phyloP scores from a whole-genome alignment of 2,113 vertebrate species.

The Nesogale talazaci region DNA sequence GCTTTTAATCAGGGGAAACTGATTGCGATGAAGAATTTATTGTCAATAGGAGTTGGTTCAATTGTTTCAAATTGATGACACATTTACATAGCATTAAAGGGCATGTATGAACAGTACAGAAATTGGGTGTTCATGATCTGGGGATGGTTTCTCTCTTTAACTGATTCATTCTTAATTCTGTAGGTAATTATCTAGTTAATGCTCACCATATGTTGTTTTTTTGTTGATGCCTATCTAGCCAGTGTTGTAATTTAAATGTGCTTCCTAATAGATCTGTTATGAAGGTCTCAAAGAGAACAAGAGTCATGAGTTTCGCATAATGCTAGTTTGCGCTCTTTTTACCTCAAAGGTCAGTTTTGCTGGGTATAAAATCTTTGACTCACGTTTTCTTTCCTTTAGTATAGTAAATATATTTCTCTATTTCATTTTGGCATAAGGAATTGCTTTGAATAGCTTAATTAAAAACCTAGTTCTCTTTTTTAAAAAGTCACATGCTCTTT shows the following conservation, averaged over 20 bases:
- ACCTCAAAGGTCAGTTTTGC: not conserved
- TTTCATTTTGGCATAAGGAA: constrained; percentile 14
- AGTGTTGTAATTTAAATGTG: not conserved
- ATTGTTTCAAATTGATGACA: too few relatives aligned
- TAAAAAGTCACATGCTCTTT: constrained; percentile 5
- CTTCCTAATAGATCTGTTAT: not conserved
- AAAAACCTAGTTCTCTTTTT: constrained; percentile 31
- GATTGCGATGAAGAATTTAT: too few relatives aligned
- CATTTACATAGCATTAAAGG: too few relatives aligned
- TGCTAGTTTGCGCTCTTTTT: not conserved
- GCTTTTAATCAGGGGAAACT: too few relatives aligned
- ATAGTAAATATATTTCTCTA: constrained; percentile 14
- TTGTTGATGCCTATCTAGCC: not conserved
- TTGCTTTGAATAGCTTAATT: constrained; percentile 15
- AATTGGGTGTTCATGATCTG: too few relatives aligned
- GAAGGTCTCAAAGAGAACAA: not conserved
- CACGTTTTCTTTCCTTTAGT: constrained; percentile 7
- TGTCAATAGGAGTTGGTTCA: too few relatives aligned
- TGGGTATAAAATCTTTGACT: constrained; percentile 51
- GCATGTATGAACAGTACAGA: too few relatives aligned
- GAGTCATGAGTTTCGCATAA: not conserved
- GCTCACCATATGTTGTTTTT: not conserved
- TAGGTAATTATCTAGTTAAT: not conserved
- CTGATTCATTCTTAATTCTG: not conserved
- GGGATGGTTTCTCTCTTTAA: not conserved